Conservation (phyloP, 2,113 vertebrate species). For the Geococcyx californianus region DNA sequence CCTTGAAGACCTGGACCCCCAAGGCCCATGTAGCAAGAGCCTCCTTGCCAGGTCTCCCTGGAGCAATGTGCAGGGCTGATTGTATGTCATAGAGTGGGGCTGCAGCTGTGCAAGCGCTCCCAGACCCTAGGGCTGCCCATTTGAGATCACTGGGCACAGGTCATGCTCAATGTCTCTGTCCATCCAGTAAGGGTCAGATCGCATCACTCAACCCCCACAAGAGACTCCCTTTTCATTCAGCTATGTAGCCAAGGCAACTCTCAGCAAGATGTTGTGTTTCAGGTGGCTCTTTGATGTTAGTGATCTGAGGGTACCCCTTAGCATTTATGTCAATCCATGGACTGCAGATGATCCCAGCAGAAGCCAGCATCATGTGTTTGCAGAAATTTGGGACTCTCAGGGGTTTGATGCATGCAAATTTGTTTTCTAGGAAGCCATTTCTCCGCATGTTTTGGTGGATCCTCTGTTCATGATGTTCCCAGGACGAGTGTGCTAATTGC, state of each 20-base stretch:
- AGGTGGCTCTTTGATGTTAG: neutral
- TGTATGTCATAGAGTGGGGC: neutral
- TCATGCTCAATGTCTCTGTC: neutral
- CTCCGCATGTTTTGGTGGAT: neutral
- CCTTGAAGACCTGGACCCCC: neutral
- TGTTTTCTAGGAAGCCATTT: neutral
- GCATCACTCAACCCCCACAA: neutral
- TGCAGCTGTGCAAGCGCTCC: neutral
- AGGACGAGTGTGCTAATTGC: neutral
- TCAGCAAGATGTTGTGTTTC: neutral
- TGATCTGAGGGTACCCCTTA: neutral
- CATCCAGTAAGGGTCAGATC: neutral
- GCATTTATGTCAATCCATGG: neutral
- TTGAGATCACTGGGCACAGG: neutral
- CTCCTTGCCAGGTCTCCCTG: neutral
- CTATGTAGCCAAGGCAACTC: neutral
- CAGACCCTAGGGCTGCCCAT: neutral
- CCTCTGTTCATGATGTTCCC: neutral
- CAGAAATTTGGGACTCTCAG: neutral
- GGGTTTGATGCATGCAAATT: neutral
- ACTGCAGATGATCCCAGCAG: neutral
- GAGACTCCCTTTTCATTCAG: neutral
- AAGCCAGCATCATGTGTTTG: neutral
- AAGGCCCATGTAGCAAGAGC: neutral
- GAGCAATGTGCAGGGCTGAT: accelerated